Evolutionary conservation across 2,888 invertebrate species (phyloP).

Genomic region (Shargacucullia verbasci): DNA sequence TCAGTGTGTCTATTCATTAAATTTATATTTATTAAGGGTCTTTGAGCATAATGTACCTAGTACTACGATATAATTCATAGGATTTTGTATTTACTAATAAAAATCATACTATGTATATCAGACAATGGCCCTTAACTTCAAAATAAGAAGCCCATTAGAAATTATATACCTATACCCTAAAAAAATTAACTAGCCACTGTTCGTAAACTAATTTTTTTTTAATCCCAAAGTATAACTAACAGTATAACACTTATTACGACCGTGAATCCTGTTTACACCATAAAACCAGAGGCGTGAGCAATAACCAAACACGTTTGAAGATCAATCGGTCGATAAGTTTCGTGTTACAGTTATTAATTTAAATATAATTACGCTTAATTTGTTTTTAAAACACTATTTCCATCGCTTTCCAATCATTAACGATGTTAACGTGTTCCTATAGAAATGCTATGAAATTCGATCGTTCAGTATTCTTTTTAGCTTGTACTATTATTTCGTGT

Average conservation of each 20-base stretch:
- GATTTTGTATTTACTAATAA: too few relatives aligned
- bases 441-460: slow-evolving; percentile 29
- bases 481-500: neutral
- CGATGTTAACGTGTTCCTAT: slow-evolving; percentile 13
- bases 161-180: too few relatives aligned
- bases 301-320: slow-evolving; percentile 36
- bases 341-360: slow-evolving; percentile 45
- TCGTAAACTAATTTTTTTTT: too few relatives aligned
- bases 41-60: too few relatives aligned
- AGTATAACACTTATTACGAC: slow-evolving; percentile 6
- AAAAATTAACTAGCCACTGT: too few relatives aligned
- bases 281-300: slow-evolving; percentile 29
- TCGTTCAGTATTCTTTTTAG: neutral
- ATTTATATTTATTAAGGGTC: too few relatives aligned
- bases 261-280: slow-evolving; percentile 15
- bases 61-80: too few relatives aligned
- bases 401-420: slow-evolving; percentile 14
- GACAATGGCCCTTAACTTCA: too few relatives aligned
- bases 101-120: too few relatives aligned
- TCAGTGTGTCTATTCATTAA: too few relatives aligned
- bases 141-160: too few relatives aligned
- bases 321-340: slow-evolving; percentile 44
- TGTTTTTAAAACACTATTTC: slow-evolving; percentile 23
- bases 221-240: slow-evolving; percentile 6
- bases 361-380: slow-evolving; percentile 40